These are phyloP conservation scores for Macrophya alboannulata DNA, from an alignment of 2,888 invertebrate genomes.

Conservation along the genomic window DNA sequence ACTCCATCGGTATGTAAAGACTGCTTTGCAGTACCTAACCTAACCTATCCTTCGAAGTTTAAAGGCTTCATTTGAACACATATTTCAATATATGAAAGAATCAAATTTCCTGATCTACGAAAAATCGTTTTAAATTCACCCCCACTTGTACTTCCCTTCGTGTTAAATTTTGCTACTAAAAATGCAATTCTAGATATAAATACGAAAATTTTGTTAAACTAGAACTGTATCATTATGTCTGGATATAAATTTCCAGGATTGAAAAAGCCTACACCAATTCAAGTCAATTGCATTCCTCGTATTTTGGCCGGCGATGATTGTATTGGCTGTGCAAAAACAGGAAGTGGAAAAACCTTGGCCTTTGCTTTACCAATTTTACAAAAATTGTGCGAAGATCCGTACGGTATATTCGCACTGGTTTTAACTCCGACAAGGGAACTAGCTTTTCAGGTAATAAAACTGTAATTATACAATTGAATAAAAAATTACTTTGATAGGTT, in stretches of 20 bases:
- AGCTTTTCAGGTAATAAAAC: slow-evolving; percentile 87
- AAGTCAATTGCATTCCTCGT: slow-evolving; percentile 89
- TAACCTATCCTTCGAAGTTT: slow-evolving; percentile 28
- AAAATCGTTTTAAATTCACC: neutral
- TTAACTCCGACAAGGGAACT: slow-evolving; percentile 97
- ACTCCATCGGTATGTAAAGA: slow-evolving; percentile 84
- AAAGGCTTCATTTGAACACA: neutral
- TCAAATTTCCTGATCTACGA: neutral
- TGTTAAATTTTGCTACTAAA: slow-evolving; percentile 24
- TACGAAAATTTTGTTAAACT: neutral
- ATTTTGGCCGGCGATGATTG: slow-evolving; percentile 92
- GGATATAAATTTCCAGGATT: slow-evolving; percentile 82
- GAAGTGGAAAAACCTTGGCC: slow-evolving; percentile 98
- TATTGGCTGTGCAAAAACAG: slow-evolving; percentile 98
- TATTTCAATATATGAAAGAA: neutral
- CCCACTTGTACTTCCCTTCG: neutral
- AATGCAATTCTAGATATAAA: slow-evolving; percentile 42
- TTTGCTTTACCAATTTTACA: slow-evolving; percentile 98
- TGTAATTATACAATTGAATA: slow-evolving; percentile 23
- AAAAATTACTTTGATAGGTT: slow-evolving; percentile 41
- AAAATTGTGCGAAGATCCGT: slow-evolving; percentile 95
- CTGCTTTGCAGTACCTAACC: slow-evolving; percentile 2
- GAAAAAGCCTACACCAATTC: slow-evolving; percentile 90
- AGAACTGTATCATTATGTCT: slow-evolving; percentile 26
- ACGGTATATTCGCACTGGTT: slow-evolving; percentile 96